Conservation (phyloP, 2,113 vertebrate species). For the Psophia crepitans region DNA sequence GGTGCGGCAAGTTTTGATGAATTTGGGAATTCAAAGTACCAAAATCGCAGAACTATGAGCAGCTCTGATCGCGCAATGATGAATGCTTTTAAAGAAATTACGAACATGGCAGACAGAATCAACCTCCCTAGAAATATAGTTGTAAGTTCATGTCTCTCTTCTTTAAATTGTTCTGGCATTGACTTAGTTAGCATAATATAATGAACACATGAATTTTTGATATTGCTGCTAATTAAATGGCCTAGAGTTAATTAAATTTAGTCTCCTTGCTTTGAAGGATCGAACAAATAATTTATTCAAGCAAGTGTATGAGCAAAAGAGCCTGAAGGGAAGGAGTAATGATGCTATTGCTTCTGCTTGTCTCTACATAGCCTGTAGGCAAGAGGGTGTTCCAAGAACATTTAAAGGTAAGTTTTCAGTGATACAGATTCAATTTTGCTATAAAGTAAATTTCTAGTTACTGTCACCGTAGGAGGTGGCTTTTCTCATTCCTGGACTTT, state of each 20-base stretch:
- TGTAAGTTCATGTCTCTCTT: constrained; percentile 75
- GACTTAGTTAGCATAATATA: constrained; percentile 72
- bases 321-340: constrained; percentile 96
- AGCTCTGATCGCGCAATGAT: constrained; percentile 98
- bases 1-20: constrained; percentile 98
- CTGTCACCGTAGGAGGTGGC: not conserved
- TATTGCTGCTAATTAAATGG: constrained; percentile 74
- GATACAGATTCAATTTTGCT: not conserved
- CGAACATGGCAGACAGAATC: constrained; percentile 98
- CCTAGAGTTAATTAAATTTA: constrained; percentile 73
- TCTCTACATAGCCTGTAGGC: constrained; percentile 97
- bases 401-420: constrained; percentile 89
- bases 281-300: constrained; percentile 99
- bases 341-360: constrained; percentile 98
- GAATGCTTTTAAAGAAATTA: constrained; percentile 98
- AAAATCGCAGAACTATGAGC: constrained; percentile 97
- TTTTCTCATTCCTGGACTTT: not conserved
- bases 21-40: constrained; percentile 98
- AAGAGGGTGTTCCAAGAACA: constrained; percentile 95
- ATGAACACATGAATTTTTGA: constrained; percentile 74
- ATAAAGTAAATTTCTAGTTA: not conserved
- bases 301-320: constrained; percentile 99
- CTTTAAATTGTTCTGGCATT: constrained; percentile 59
- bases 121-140: constrained; percentile 98
- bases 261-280: constrained; percentile 83